Percentiles rank a stretch among this genome's conserved stretches.
Conservation (phyloP, 2,113 vertebrate genomes). For the Chionis minor region DNA sequence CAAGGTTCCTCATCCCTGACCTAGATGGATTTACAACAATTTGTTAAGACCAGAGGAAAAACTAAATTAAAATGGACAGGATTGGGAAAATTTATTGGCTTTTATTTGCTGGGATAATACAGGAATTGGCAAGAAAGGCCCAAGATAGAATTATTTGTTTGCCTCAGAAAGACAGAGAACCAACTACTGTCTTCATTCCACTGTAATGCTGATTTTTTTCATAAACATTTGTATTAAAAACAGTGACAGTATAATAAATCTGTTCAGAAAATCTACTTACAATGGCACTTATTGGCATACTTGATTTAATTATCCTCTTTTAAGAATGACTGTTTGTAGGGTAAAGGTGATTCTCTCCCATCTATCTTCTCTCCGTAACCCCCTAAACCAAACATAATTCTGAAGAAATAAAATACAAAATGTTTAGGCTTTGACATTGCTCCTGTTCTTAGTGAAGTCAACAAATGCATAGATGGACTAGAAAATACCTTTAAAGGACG, state of each 20-base stretch:
- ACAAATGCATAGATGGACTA: neutral
- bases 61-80: neutral
- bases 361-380: neutral
- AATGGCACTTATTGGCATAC: neutral
- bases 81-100: neutral
- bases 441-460: neutral
- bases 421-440: neutral
- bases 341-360: neutral
- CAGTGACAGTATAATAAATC: conserved; percentile 1
- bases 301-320: conserved; percentile 15
- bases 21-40: neutral
- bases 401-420: neutral
- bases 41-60: neutral
- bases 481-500: conserved; percentile 4
- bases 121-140: neutral
- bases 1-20: neutral
- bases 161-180: neutral
- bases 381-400: neutral
- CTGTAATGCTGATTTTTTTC: neutral
- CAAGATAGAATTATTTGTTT: neutral
- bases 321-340: neutral
- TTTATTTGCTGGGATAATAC: neutral
- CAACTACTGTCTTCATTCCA: neutral
- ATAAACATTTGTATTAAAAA: neutral
- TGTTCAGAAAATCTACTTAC: conserved; percentile 16